Evolutionary conservation across 35 echinoderm and acorn worm genomes (phyloP), one percentile per base, ranked within the genome.

Genomic region (Patiria miniata): DNA sequence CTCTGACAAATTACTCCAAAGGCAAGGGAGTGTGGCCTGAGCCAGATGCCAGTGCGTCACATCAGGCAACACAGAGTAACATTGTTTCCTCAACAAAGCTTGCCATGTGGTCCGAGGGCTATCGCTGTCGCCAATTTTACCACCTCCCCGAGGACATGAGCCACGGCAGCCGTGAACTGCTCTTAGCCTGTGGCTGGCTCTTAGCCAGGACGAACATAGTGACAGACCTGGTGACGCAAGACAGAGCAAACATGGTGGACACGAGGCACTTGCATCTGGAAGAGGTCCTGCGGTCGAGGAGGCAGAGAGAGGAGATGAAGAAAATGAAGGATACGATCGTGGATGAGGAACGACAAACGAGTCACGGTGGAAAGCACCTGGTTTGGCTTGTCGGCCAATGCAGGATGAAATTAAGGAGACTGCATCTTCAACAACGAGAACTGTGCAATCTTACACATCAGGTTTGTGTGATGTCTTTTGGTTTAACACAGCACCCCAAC

Each of bases 181-280:
- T 90, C 29, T 61, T 90, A 6, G 88, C 88, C 1, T 39, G 14
- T 17, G 80, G 80, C 39, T 90, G 88, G 88, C 81, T 90, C 17
- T 37, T 90, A 2, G 88, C 88, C 61, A 77, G 57, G 37, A 84
- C 65, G 18, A 34, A 78, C 39, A 26, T 90, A 37, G 5, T 90
- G 23, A 37, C 19, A 17, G 42, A 84, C 8, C 80, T 51, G 5
- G 40, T 57, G 22, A 26, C 28, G 1, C 18, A 69, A 32, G 61
- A 69, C 61, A 69, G 61, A 1, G 26, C 61, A 23, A 1, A 32
- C 23, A 34, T 34, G 61, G 61, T 57, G 36, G 51, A 58, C 33
- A 39, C 42, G 28, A 22, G 28, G 52, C 38, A 36, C 33, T 1
- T 51, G 30, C 38, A 37, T 26, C 34, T 59, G 10, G 81, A 83